Evolutionary conservation across 2,888 invertebrate species (phyloP).

Genomic region (Scelioninae gen. 2): DNA sequence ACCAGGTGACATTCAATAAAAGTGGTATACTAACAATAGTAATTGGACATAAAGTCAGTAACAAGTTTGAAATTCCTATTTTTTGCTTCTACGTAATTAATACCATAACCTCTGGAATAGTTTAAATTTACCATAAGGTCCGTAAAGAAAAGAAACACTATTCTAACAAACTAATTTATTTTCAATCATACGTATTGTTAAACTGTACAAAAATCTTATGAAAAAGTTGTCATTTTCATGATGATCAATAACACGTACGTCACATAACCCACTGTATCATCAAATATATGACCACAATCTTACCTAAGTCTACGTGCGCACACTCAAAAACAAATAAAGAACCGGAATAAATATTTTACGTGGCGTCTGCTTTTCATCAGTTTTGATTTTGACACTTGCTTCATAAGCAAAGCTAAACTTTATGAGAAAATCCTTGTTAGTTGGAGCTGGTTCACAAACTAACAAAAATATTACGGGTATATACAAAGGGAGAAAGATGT

Average conservation of each 20-base stretch:
- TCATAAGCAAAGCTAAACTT: too few species aligned
- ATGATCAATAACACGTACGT: not conserved
- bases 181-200: too few species aligned
- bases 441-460: not conserved
- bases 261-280: not conserved
- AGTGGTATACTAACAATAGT: too few species aligned
- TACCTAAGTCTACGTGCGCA: too few species aligned
- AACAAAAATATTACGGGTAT: conserved; percentile 4
- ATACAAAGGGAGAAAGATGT: not conserved
- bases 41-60: too few species aligned
- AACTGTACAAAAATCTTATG: conserved; percentile 30
- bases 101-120: too few species aligned
- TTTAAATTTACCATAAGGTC: too few species aligned
- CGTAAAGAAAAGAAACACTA: not conserved
- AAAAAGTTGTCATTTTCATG: not conserved
- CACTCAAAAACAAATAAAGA: conserved; percentile 1
- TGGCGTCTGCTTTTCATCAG: not conserved
- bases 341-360: conserved; percentile 3
- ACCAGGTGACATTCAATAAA: too few species aligned
- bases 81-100: too few species aligned
- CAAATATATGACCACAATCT: too few species aligned
- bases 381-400: not conserved
- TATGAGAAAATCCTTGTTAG: not conserved
- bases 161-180: conserved; percentile 7
- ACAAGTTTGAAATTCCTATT: too few species aligned